These are phyloP conservation scores for Ambastaia sidthimunki DNA, from an alignment of 2,797 vertebrate species.

Conservation along the genomic window DNA sequence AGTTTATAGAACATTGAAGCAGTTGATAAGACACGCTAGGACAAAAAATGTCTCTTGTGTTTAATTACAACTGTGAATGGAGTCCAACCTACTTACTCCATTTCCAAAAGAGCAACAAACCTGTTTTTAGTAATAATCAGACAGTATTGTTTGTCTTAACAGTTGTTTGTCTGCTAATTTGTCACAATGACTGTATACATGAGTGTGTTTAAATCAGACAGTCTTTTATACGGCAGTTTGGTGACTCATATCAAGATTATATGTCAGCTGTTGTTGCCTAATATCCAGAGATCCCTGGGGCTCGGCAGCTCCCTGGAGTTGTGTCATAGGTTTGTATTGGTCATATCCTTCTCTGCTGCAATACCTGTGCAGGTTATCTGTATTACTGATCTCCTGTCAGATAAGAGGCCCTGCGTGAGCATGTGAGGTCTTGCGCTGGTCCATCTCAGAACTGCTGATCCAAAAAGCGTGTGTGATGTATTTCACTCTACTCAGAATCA, in stretches of 20 bases:
- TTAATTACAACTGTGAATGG: neutral
- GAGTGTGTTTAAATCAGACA: constrained; percentile 23
- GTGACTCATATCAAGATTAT: constrained; percentile 29
- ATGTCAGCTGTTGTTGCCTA: constrained; percentile 37
- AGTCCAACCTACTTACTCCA: neutral
- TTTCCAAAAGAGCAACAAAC: neutral
- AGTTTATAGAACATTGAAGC: constrained; percentile 19
- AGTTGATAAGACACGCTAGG: neutral
- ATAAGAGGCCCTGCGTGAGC: constrained; percentile 37
- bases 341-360: constrained; percentile 45
- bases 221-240: neutral
- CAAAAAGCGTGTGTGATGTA: constrained; percentile 21
- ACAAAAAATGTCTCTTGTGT: neutral
- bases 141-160: neutral
- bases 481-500: constrained; percentile 9
- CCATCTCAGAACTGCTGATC: constrained; percentile 3
- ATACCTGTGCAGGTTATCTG: constrained; percentile 32
- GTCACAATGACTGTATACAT: constrained; percentile 20
- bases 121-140: constrained; percentile 2
- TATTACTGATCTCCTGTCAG: constrained; percentile 36
- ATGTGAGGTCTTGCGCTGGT: constrained; percentile 41
- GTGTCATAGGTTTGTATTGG: constrained; percentile 40
- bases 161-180: constrained; percentile 15
- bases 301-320: constrained; percentile 2
- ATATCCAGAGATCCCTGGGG: constrained; percentile 9